Evolutionary conservation across 2,888 invertebrate genomes (phyloP).

Genomic region (Hydrotaea diabolus): DNA sequence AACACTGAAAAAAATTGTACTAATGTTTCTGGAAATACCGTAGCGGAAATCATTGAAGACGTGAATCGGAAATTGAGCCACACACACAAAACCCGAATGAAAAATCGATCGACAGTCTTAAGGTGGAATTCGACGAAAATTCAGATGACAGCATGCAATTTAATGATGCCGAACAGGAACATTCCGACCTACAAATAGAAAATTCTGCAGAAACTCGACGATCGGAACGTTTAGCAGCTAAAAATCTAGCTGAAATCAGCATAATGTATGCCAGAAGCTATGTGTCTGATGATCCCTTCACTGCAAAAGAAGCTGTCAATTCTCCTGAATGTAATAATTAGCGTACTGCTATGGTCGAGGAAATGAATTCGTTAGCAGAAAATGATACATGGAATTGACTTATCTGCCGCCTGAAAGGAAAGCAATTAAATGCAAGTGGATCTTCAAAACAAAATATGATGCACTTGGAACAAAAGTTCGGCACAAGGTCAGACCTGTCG

Average conservation of each 20-base stretch:
- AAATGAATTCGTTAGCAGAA: slow-evolving; percentile 26
- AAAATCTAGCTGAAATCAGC: neutral
- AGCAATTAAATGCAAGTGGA: slow-evolving; percentile 37
- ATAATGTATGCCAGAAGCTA: slow-evolving; percentile 37
- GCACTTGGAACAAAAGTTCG: slow-evolving; percentile 4
- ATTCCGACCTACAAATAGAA: no score
- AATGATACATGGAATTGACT: slow-evolving; percentile 29
- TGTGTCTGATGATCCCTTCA: slow-evolving; percentile 40
- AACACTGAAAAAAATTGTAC: slow-evolving; percentile 8
- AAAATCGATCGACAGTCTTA: neutral
- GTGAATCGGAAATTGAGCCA: neutral
- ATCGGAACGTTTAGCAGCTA: slow-evolving; percentile 32
- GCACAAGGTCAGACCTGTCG: slow-evolving; percentile 38
- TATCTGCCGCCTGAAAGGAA: slow-evolving; percentile 32
- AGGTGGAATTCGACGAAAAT: neutral
- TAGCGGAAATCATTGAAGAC: slow-evolving; percentile 2
- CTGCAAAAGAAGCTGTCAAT: slow-evolving; percentile 38
- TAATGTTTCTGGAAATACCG: slow-evolving; percentile 11
- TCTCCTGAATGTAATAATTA: slow-evolving; percentile 6
- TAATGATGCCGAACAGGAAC: neutral
- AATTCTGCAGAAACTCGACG: slow-evolving; percentile 10
- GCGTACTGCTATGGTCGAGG: slow-evolving; percentile 35
- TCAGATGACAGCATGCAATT: neutral
- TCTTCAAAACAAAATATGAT: slow-evolving; percentile 47
- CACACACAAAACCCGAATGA: neutral